Evolutionary conservation across 2,113 vertebrate genomes (phyloP).

Genomic region (Pelvicachromis taeniatus): DNA sequence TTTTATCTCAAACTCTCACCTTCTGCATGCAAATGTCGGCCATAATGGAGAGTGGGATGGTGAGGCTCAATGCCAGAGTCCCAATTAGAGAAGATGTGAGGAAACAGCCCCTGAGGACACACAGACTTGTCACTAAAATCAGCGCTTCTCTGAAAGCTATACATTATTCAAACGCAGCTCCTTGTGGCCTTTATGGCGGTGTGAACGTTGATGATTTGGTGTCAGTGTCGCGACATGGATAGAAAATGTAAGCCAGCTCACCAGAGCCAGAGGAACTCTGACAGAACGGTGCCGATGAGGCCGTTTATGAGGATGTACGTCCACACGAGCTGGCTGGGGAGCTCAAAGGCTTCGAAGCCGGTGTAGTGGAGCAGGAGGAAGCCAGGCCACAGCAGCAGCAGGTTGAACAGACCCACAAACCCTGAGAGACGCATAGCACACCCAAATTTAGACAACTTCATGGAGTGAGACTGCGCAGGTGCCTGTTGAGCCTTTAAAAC

Average conservation of each 20-base stretch:
- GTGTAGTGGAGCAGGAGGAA: constrained; percentile 95
- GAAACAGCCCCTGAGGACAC: constrained; percentile 87
- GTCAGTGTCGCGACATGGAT: neutral
- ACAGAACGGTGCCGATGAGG: constrained; percentile 93
- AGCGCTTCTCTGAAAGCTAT: neutral
- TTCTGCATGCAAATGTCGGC: constrained; percentile 96
- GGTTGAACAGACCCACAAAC: constrained; percentile 94
- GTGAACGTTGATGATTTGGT: neutral
- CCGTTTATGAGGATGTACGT: constrained; percentile 94
- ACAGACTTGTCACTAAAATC: neutral
- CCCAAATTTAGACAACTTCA: neutral
- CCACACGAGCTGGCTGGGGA: constrained; percentile 90
- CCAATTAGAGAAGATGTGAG: constrained; percentile 96
- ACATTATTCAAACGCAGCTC: neutral
- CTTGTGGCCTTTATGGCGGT: neutral
- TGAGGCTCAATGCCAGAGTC: constrained; percentile 93
- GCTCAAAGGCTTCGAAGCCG: constrained; percentile 90
- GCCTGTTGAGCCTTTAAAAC: neutral
- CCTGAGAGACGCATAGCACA: constrained; percentile 67
- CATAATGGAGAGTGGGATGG: constrained; percentile 95
- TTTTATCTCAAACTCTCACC: constrained; percentile 61
- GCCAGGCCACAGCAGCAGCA: constrained; percentile 94
- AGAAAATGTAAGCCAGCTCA: constrained; percentile 51
- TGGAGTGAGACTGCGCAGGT: neutral
- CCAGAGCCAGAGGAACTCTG: constrained; percentile 98